Percentiles rank a stretch among this genome's conserved stretches.
Conservation (phyloP, 1,140 invertebrate genomes). For the Cyphomyrmex costatus region DNA sequence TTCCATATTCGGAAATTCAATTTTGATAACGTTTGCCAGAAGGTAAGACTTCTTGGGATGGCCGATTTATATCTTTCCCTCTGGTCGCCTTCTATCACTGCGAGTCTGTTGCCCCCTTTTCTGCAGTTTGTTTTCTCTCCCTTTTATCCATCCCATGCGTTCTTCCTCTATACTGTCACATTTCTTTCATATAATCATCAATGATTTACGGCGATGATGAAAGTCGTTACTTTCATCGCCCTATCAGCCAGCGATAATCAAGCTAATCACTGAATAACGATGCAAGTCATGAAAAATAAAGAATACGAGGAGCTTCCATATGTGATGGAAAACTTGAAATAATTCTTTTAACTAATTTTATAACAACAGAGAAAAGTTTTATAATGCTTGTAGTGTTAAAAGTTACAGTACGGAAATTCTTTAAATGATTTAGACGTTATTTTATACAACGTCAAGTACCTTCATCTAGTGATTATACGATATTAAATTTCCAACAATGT, state of each 20-base stretch:
- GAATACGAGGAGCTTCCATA: background rate
- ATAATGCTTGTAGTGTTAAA: slow-evolving; percentile 1
- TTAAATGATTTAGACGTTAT: background rate
- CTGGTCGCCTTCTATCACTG: slow-evolving; percentile 45
- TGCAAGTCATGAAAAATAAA: background rate
- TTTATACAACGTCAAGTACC: background rate
- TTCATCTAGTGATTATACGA: background rate
- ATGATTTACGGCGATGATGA: slow-evolving; percentile 46
- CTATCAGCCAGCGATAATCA: background rate
- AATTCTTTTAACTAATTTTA: background rate
- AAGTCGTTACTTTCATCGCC: slow-evolving; percentile 19
- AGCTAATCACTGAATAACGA: background rate
- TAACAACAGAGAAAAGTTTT: background rate
- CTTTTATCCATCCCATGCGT: background rate
- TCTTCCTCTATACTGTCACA: background rate
- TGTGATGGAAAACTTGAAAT: background rate
- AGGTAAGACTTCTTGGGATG: slow-evolving; percentile 45
- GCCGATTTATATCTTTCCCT: slow-evolving; percentile 31
- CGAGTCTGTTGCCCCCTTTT: slow-evolving; percentile 17
- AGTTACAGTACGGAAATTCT: background rate
- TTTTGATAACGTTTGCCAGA: slow-evolving; percentile 79
- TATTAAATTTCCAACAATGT: slow-evolving; percentile 41
- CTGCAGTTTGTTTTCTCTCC: background rate
- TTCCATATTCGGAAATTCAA: slow-evolving; percentile 78
- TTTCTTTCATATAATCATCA: slow-evolving; percentile 48